Conservation (phyloP, 2,113 vertebrate species). For the Scartelaos histophorus region DNA sequence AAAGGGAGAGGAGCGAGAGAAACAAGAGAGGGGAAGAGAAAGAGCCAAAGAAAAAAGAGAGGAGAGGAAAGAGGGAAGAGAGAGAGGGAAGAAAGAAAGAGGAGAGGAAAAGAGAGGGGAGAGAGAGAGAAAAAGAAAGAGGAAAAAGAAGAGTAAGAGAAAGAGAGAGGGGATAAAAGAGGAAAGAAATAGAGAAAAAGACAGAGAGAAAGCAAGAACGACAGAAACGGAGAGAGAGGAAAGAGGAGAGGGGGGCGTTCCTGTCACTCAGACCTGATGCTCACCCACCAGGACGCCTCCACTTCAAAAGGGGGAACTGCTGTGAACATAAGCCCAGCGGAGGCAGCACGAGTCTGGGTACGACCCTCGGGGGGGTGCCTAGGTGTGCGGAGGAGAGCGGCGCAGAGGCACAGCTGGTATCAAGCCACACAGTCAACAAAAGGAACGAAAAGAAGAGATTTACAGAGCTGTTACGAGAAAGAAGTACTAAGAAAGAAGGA, state of each 20-base stretch:
- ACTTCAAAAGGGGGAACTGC: constrained; percentile 62
- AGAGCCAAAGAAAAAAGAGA: too few species aligned
- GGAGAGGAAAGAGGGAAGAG: too few species aligned
- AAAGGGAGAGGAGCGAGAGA: too few species aligned
- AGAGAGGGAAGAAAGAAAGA: too few species aligned
- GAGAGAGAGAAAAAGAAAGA: too few species aligned
- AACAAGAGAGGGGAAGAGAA: too few species aligned
- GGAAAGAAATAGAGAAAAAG: too few species aligned
- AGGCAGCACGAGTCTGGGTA: constrained; percentile 48
- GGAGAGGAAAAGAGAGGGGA: too few species aligned
- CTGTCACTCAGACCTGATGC: constrained; percentile 66
- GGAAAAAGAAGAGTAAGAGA: too few species aligned
- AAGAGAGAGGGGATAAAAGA: too few species aligned
- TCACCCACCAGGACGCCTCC: constrained; percentile 43
- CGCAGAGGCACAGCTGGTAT: constrained; percentile 47
- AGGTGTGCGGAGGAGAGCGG: background rate
- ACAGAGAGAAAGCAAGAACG: too few species aligned
- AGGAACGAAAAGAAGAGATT: background rate
- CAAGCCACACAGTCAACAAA: constrained; percentile 31
- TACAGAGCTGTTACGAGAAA: background rate
- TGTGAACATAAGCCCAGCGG: constrained; percentile 64
- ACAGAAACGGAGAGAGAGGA: too few species aligned
- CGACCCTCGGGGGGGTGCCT: constrained; percentile 33
- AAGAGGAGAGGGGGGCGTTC: constrained; percentile 20
- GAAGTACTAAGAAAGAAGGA: background rate